These are phyloP conservation scores for Heteractis magnifica DNA, from an alignment of 92 coral and sea anemone species.

Conservation along the genomic window DNA sequence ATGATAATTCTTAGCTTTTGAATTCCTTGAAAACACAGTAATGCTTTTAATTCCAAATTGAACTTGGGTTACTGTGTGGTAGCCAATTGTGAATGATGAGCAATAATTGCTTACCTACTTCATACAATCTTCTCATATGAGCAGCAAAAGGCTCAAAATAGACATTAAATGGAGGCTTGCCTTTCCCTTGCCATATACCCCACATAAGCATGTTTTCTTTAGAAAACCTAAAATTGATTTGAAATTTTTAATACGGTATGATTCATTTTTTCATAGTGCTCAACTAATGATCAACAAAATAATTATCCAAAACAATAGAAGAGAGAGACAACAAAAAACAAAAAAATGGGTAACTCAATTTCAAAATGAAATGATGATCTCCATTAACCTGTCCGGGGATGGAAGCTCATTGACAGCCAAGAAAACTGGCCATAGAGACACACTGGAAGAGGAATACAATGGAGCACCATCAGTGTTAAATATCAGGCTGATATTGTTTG, in stretches of 20 bases:
- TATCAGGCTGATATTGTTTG: slow-evolving; percentile 23
- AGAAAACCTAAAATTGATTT: slow-evolving; percentile 34
- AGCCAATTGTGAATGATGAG: no score
- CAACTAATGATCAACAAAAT: no score
- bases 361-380: neutral
- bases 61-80: no score
- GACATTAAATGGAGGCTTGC: slow-evolving; percentile 47
- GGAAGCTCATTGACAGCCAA: slow-evolving; percentile 43
- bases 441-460: slow-evolving; percentile 18
- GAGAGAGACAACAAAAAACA: no score
- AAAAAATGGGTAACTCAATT: no score
- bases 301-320: no score
- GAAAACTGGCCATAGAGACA: slow-evolving; percentile 36
- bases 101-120: slow-evolving; percentile 15
- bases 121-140: slow-evolving; percentile 22
- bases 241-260: no score
- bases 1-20: no score
- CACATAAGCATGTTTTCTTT: slow-evolving; percentile 15
- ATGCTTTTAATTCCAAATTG: no score
- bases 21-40: no score
- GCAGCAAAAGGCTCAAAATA: slow-evolving; percentile 54
- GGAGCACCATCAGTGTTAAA: no score
- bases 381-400: slow-evolving; percentile 38
- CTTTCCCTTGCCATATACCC: slow-evolving; percentile 58
- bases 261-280: no score